These are phyloP conservation scores for Cyphomyrus plagiostoma DNA, from an alignment of 2,113 vertebrate genomes.

Conservation along the genomic window DNA sequence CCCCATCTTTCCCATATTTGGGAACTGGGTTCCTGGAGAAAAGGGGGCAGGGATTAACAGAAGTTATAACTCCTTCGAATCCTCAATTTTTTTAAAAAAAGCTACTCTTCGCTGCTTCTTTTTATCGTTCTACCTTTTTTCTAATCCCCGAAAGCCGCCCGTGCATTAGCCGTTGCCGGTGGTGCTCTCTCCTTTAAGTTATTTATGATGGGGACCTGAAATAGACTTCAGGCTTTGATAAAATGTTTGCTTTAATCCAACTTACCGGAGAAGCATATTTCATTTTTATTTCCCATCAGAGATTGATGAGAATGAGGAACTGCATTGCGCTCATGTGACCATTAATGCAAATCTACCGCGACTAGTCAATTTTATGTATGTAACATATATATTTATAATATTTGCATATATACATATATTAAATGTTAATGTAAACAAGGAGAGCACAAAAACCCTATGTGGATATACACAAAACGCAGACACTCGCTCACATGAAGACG, in stretches of 20 bases:
- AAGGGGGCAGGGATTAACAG: conserved; percentile 36
- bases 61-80: conserved; percentile 34
- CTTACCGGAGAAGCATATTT: not conserved
- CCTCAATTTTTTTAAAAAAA: conserved; percentile 25
- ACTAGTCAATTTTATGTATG: not conserved
- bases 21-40: conserved; percentile 35
- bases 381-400: conserved; percentile 2
- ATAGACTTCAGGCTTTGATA: conserved; percentile 48
- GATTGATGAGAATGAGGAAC: not conserved
- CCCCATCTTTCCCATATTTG: conserved; percentile 35
- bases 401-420: conserved; percentile 10
- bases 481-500: not conserved
- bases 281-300: conserved; percentile 7
- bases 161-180: conserved; percentile 29
- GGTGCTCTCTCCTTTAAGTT: conserved; percentile 37
- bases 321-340: not conserved
- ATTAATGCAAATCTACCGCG: not conserved
- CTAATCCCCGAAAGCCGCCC: conserved; percentile 35
- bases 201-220: conserved; percentile 52
- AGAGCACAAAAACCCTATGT: not conserved
- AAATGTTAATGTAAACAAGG: not conserved
- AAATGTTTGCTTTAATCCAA: not conserved
- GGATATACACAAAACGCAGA: not conserved
- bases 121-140: conserved; percentile 10
- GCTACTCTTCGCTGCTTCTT: conserved; percentile 28